Base-by-base conservation (phyloP, 2,888 invertebrate species). In the Calephelis perditalis region DNA sequence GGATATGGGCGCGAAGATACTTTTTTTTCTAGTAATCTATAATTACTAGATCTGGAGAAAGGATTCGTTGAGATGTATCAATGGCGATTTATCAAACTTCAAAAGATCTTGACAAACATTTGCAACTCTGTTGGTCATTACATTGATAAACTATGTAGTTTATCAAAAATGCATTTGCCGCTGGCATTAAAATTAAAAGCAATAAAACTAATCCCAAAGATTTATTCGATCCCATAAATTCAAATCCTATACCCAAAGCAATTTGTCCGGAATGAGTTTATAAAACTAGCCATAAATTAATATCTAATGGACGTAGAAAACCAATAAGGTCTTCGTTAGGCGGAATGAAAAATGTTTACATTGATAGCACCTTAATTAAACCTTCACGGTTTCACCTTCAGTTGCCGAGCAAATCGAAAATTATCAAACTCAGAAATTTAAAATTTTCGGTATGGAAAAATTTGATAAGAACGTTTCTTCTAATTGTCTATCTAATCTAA, bases 221-320 rank as follows among this genome's bases (percentile, higher is more conserved):
- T 52, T 52, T 52, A 52, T 52, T 52, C 52, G 52, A 35, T 10
- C 52, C 7, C 35, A 52, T 52, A 52, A 52, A 35, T 52, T 52
- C 35, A 6, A 52, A 52, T 35, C 5, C 26, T 52, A 49, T 49
- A 52, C 26, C 52, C 10, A 52, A 52, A 52, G 52, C 52, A 52
- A 52, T 52, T 52, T 52, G 15, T 52, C 35, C 35, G 52, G 52
- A 52, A 52, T 35, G 52, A 52, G 52, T 52, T 52, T 52, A 52
- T 52, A 52, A 52, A 52, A 52, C 52, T 52, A 52, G 10, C 52
- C 52, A 52, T 52, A 52, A 52, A 52, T 52, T 52, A 52, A 52
- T 52, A 52, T 52, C 49, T 35, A 52, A 52, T 52, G 49, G 49
- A 52, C 10, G 49, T 5, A 52, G 52, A 52, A 52, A 52, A 52